Base-by-base conservation (phyloP, 2,888 invertebrate genomes). In the Heliconius charithonia region DNA sequence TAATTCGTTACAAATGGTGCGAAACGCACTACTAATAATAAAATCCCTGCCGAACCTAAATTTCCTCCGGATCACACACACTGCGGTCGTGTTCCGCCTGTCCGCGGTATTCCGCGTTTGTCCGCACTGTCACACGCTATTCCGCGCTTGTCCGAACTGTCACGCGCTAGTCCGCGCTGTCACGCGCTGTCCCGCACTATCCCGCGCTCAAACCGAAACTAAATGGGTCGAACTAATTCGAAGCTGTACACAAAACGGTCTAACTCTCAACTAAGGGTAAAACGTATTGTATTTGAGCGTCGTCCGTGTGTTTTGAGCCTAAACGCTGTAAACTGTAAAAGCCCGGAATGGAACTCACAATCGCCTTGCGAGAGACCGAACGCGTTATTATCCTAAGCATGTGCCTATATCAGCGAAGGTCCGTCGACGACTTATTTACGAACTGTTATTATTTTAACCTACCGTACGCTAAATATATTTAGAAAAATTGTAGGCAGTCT, bases 31-130 rank as follows among this genome's bases (percentile, higher is more conserved):
- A 87, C 81, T 81, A 86, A 85, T 86, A 87, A 86, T 86, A 87
- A 86, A 85, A 86, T 94, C 95, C 94, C 94, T 94, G 94, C 94
- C 94, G 93, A 91, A 88, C 94, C 93, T 92, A 93, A 90, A 91
- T 87, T 90, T 93, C 88, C 89, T 94, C 93, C 93, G 86, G 83
- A 85, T 87, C 86, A 92, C 92, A 88, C 92, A 90, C 90, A 88
- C 86, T 83, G 88, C 88, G 84, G 81, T 76, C 75, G 72, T 74
- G 77, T 69, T 41, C 81, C 83, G 77, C 84, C 76, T 82, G 66
- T 16, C 56, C 77, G 41, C 59, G 77, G 80, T n/a, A 51, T 63
- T 76, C 80, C 69, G 45, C 45, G 37, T 45, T 45, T 45, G 45
- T 45, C 16, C 45, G 16, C 75, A 29, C 65, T 86, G 77, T 82